Base-by-base conservation (phyloP, 2,888 invertebrate species). In the Caenorhabditis sulstoni region DNA sequence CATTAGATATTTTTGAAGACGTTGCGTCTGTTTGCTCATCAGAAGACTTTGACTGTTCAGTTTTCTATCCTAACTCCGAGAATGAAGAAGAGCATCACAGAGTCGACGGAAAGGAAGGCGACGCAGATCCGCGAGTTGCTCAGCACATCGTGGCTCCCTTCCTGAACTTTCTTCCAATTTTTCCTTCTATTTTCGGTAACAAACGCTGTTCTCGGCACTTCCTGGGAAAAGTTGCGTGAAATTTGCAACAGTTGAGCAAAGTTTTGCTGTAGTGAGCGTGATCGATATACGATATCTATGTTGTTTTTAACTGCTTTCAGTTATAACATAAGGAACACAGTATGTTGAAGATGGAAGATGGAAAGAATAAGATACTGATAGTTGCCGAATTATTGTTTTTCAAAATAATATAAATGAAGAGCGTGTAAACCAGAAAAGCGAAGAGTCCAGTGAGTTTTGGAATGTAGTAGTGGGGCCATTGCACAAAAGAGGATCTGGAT, bases 311-410 rank as follows among this genome's bases (percentile, higher is more conserved):
- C n/a, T n/a, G n/a, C n/a, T n/a, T n/a, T n/a, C n/a, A n/a, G n/a
- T n/a, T n/a, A 49, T 70, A 61, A 35, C 70, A 70, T 35, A 62
- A 8, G 0, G 70, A 61, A 22, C 70, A 70, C 0, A 47, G 47
- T 53, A 70, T 62, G 47, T 70, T 70, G 45, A 55, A 70, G n/a
- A 70, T 45, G 3, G 68, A n/a, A 16, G 53, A 70, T 61, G 44
- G 59, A 70, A 0, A 70, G n/a, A 0, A 70, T n/a, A 7, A 70
- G 22, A 12, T 45, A 70, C n/a, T 53, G 52, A 44, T 70, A 70
- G 16, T 20, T 52, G 4, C 68, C 68, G 52, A 70, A 14, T 12
- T 52, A 23, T 9, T 61, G 16, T 70, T 59, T 29, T 59, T 52
- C 5, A 61, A 3, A 1, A 70, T 45, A 0, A 59, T 61, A 22